phyloP scores from a whole-genome alignment of 2,113 vertebrate genomes.

The Herpetotheres cachinnans region DNA sequence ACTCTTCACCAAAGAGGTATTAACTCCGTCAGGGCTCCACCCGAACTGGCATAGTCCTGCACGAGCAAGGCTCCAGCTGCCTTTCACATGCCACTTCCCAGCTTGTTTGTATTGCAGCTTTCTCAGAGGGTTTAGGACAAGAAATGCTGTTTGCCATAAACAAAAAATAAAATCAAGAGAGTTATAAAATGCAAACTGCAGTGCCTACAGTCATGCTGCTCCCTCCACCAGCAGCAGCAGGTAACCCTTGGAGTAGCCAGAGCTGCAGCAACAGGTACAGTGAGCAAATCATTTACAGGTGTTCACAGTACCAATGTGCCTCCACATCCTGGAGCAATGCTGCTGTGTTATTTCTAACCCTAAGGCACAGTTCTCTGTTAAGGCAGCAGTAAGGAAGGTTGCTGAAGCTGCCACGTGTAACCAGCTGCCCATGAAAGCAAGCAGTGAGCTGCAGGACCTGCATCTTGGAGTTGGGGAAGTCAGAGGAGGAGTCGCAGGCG shows the following conservation, averaged over 20 bases:
- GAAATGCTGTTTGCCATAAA: background rate
- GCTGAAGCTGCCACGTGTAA: background rate
- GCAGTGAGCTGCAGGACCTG: background rate
- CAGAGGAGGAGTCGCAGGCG: background rate
- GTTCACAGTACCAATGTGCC: background rate
- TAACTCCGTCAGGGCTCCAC: background rate
- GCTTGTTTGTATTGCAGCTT: background rate
- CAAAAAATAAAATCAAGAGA: background rate
- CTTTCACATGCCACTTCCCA: background rate
- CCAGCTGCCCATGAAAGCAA: background rate
- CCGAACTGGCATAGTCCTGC: background rate
- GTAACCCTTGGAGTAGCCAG: background rate
- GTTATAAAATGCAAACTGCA: background rate
- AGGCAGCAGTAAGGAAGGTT: background rate
- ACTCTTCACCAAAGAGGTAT: background rate
- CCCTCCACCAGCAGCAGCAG: background rate
- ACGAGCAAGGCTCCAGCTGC: background rate
- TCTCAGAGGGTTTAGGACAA: background rate
- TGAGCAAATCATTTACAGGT: background rate
- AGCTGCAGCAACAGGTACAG: background rate
- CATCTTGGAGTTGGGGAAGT: background rate
- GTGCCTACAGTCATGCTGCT: background rate
- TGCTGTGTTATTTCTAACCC: background rate
- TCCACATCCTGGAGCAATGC: background rate
- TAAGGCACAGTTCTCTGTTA: accelerated